Evolutionary conservation across 2,797 vertebrate genomes (phyloP).

Genomic region (Acipenser ruthenus): DNA sequence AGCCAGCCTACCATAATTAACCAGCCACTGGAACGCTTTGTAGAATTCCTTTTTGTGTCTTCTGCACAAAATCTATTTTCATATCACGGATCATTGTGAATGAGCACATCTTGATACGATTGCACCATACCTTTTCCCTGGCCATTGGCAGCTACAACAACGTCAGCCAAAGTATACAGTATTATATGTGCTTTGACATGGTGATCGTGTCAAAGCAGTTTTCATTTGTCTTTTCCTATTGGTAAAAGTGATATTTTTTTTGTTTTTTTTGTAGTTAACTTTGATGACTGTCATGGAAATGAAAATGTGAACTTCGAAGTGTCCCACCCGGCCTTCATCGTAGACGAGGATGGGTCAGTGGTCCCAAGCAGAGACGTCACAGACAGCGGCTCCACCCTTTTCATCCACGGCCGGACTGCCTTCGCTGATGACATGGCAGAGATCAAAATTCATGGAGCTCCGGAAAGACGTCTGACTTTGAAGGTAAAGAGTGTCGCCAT

Average conservation of each 20-base stretch:
- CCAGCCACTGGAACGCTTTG: no score
- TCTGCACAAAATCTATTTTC: no score
- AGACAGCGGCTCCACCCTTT: constrained; percentile 55
- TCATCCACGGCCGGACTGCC: constrained; percentile 65
- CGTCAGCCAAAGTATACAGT: no score
- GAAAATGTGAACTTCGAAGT: constrained; percentile 71
- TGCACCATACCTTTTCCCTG: no score
- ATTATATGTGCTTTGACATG: no score
- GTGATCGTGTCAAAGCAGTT: no score
- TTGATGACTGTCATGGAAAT: constrained; percentile 86
- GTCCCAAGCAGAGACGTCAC: constrained; percentile 61
- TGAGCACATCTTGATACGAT: no score
- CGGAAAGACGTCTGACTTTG: constrained; percentile 48
- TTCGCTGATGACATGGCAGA: constrained; percentile 75
- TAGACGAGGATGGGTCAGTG: constrained; percentile 67
- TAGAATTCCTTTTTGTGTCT: no score
- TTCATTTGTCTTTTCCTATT: no score
- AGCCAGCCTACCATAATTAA: no score
- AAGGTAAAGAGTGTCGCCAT: constrained; percentile 56
- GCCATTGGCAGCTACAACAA: no score
- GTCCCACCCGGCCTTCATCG: constrained; percentile 77
- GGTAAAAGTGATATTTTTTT: neutral
- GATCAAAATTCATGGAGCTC: constrained; percentile 63
- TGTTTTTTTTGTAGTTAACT: constrained; percentile 64
- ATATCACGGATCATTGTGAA: no score